These are phyloP conservation scores for Alloscopus bannaensis DNA, from an alignment of 2,888 invertebrate genomes.

Conservation along the genomic window DNA sequence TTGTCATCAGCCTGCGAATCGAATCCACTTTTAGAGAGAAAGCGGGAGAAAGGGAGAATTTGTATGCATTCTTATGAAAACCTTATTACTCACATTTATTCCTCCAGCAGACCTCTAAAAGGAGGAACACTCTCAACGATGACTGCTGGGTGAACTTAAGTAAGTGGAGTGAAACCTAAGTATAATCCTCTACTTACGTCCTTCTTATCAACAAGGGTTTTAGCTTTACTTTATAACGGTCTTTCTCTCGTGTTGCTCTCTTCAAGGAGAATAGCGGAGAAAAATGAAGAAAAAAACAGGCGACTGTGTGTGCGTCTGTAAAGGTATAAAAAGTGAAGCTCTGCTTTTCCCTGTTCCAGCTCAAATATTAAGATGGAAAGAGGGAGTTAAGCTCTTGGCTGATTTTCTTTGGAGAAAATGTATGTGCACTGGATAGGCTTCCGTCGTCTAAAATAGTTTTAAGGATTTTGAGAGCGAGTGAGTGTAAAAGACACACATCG, in stretches of 20 bases:
- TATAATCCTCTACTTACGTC: slow-evolving; percentile 54
- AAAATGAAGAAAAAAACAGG: neutral
- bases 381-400: slow-evolving; percentile 50
- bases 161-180: slow-evolving; percentile 52
- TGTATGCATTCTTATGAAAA: too few species aligned
- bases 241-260: slow-evolving; percentile 9
- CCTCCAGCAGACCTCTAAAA: too few species aligned
- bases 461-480: too few species aligned
- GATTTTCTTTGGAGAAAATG: slow-evolving; percentile 35
- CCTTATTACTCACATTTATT: too few species aligned
- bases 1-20: too few species aligned
- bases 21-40: too few species aligned
- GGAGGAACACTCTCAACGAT: too few species aligned
- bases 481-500: too few species aligned
- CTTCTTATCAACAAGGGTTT: slow-evolving; percentile 53
- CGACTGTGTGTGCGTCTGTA: too few species aligned
- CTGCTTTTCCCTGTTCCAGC: slow-evolving; percentile 28
- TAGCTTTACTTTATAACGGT: too few species aligned
- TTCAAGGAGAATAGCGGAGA: neutral
- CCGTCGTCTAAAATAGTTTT: slow-evolving; percentile 21
- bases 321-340: slow-evolving; percentile 22
- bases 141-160: too few species aligned
- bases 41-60: too few species aligned
- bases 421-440: slow-evolving; percentile 33
- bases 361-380: slow-evolving; percentile 19